phyloP scores from a whole-genome alignment of 2,888 invertebrate species.

The Neelides folsomi region DNA sequence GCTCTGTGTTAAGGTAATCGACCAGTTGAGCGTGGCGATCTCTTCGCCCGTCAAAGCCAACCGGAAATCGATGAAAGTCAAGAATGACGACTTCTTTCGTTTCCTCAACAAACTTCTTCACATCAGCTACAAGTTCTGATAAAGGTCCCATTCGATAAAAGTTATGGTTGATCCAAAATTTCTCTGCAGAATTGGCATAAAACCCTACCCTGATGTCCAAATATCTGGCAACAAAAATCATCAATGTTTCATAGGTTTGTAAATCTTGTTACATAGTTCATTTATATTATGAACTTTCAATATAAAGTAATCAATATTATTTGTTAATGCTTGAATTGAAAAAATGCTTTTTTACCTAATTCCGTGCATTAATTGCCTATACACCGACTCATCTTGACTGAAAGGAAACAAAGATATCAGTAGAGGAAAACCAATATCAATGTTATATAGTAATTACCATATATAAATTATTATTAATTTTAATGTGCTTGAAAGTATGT shows the following conservation, averaged over 20 bases:
- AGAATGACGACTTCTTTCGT: slow-evolving; percentile 55
- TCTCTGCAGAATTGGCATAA: slow-evolving; percentile 39
- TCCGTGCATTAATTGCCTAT: slow-evolving; percentile 72
- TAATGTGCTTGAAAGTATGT: too few species aligned
- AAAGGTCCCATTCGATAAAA: slow-evolving; percentile 55
- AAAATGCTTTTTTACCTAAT: too few species aligned
- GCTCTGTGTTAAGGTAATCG: slow-evolving; percentile 45
- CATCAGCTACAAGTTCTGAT: slow-evolving; percentile 33
- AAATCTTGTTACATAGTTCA: too few species aligned
- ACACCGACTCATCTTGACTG: slow-evolving; percentile 64
- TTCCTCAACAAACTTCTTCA: slow-evolving; percentile 34
- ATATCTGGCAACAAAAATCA: too few species aligned
- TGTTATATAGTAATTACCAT: too few species aligned
- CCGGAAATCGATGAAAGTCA: slow-evolving; percentile 70
- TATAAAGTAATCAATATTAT: too few species aligned
- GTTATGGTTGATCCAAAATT: slow-evolving; percentile 60
- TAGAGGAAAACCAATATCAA: too few species aligned
- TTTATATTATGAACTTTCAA: too few species aligned
- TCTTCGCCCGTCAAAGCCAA: slow-evolving; percentile 43
- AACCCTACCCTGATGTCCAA: slow-evolving; percentile 67
- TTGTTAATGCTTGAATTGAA: too few species aligned
- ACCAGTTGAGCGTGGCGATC: slow-evolving; percentile 46
- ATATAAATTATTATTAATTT: too few species aligned
- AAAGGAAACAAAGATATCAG: too few species aligned
- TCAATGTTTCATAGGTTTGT: too few species aligned